Percentiles rank a stretch among this genome's conserved stretches.
Evolutionary conservation across 2,797 vertebrate genomes (phyloP).

Genomic region (Ateles fusciceps): DNA sequence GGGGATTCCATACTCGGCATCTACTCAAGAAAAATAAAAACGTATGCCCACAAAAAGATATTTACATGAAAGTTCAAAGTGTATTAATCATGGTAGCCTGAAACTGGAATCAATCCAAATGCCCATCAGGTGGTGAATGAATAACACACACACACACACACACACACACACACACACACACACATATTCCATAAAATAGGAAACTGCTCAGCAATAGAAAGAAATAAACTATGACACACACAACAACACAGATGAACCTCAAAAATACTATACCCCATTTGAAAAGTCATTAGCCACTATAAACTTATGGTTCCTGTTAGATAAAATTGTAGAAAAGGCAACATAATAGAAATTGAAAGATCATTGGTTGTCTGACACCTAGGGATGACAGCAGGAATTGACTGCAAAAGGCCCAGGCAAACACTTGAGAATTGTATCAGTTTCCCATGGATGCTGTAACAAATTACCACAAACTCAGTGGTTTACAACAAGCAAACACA

Average conservation of each 20-base stretch:
- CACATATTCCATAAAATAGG: neutral
- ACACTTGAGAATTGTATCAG: neutral
- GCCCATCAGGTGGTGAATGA: neutral
- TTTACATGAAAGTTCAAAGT: neutral
- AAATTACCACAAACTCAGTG: neutral
- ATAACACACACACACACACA: neutral
- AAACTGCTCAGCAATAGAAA: neutral
- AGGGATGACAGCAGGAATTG: too few species aligned
- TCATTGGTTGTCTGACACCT: neutral
- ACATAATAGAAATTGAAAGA: neutral
- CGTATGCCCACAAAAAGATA: neutral
- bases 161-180: too few species aligned
- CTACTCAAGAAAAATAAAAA: neutral
- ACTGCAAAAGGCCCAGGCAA: neutral
- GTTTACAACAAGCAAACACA: neutral
- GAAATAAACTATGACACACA: neutral
- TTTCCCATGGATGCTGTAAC: neutral
- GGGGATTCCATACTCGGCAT: neutral
- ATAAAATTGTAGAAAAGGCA: neutral
- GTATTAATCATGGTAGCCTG: neutral
- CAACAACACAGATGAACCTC: neutral
- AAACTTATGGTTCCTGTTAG: neutral
- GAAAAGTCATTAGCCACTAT: neutral
- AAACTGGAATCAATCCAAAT: neutral
- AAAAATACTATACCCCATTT: neutral